These are phyloP conservation scores for Calephelis perditalis DNA, from an alignment of 2,888 invertebrate genomes.

Conservation along the genomic window DNA sequence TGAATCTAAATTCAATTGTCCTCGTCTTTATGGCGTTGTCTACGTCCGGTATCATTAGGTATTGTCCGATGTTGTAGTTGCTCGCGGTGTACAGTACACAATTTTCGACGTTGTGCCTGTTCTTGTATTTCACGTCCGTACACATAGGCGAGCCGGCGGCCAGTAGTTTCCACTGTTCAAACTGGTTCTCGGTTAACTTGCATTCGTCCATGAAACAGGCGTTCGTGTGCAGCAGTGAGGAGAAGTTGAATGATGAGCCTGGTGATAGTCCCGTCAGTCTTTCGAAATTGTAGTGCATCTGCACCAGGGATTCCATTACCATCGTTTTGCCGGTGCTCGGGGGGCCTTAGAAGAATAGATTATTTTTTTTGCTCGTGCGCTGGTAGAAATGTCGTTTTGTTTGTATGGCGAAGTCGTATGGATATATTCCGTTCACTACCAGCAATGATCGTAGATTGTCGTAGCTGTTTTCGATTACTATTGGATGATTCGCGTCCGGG, in stretches of 20 bases:
- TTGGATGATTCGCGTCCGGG: not conserved
- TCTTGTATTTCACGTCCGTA: conserved; percentile 30
- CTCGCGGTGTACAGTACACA: not conserved
- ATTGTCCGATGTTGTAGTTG: not conserved
- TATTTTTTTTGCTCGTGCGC: conserved; percentile 24
- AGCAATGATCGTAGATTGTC: not conserved
- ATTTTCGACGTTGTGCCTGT: not conserved
- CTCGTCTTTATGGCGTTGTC: not conserved
- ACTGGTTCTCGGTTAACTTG: conserved; percentile 38
- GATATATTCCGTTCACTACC: conserved; percentile 11
- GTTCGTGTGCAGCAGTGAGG: conserved; percentile 30
- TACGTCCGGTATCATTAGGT: not conserved
- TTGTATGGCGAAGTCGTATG: conserved; percentile 13
- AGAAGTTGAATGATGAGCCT: conserved; percentile 33
- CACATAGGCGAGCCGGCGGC: conserved; percentile 32
- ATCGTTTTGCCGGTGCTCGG: conserved; percentile 32
- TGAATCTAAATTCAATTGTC: not conserved
- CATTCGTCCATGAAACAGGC: conserved; percentile 40
- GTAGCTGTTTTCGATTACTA: not conserved
- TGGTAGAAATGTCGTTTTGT: conserved; percentile 22
- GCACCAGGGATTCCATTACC: conserved; percentile 34
- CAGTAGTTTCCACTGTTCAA: conserved; percentile 40
- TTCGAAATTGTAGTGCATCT: conserved; percentile 30
- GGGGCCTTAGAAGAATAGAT: conserved; percentile 28
- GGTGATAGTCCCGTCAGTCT: conserved; percentile 34